Evolutionary conservation across 2,113 vertebrate genomes (phyloP).

Genomic region (Albula goreensis): DNA sequence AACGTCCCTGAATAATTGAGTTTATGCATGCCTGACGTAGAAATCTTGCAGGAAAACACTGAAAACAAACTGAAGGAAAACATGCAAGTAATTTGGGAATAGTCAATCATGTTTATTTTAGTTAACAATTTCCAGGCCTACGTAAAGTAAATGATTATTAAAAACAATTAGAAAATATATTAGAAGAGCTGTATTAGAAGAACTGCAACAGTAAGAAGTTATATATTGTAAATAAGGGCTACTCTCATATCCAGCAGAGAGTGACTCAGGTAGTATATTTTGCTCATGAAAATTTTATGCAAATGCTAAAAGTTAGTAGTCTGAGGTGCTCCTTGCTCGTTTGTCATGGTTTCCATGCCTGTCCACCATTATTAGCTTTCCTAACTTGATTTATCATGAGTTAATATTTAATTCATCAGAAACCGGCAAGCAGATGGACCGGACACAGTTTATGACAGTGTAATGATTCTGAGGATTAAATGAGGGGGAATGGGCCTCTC

Average conservation of each 20-base stretch:
- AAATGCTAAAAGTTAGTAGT: background rate
- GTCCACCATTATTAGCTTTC: conserved; percentile 43
- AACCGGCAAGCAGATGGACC: conserved; percentile 39
- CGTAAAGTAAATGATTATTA: too few species aligned
- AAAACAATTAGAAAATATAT: too few species aligned
- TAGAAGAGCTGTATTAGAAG: background rate
- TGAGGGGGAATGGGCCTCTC: conserved; percentile 19
- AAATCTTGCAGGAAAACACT: background rate
- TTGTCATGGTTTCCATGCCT: conserved; percentile 54
- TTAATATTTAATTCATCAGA: conserved; percentile 43
- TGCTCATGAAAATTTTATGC: background rate
- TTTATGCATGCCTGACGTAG: too few species aligned
- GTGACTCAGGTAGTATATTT: background rate
- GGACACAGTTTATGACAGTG: conserved; percentile 19
- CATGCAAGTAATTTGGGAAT: background rate
- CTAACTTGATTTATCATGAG: conserved; percentile 35
- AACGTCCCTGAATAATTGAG: too few species aligned
- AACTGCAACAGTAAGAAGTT: background rate
- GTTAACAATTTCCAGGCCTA: background rate
- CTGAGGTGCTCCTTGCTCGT: conserved; percentile 44
- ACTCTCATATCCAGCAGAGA: background rate
- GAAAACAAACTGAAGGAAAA: background rate
- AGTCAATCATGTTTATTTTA: background rate
- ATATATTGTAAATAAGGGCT: background rate
- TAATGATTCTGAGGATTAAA: conserved; percentile 2